Conservation (phyloP, 2,113 vertebrate genomes). For the Melanocharis versteri region DNA sequence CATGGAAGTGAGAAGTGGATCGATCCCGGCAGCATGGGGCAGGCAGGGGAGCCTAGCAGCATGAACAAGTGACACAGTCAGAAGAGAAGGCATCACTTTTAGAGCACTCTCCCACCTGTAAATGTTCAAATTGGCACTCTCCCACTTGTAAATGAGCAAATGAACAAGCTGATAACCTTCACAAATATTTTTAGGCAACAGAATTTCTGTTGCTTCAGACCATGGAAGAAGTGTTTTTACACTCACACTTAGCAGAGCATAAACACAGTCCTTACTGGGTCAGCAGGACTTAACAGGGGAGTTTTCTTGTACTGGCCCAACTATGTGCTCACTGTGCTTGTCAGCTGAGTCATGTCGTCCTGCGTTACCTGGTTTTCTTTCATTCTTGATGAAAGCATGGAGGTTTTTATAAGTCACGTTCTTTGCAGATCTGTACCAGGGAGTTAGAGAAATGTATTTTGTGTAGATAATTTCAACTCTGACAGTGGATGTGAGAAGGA, state of each 20-base stretch:
- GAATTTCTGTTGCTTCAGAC: background rate
- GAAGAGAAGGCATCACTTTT: background rate
- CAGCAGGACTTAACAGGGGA: background rate
- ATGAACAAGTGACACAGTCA: background rate
- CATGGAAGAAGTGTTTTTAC: background rate
- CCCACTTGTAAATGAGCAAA: background rate
- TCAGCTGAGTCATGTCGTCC: background rate
- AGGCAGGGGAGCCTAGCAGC: background rate
- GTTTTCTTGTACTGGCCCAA: background rate
- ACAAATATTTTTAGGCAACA: background rate
- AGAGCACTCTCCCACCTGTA: background rate
- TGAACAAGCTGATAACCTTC: background rate
- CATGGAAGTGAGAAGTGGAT: fast-evolving
- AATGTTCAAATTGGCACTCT: background rate
- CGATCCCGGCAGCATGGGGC: background rate
- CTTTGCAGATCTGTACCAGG: background rate
- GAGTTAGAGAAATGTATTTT: background rate
- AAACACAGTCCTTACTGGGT: background rate
- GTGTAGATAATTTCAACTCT: background rate
- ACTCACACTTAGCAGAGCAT: background rate
- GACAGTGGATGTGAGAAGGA: background rate
- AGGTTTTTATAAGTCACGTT: background rate
- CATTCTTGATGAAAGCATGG: background rate
- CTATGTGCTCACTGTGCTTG: background rate
- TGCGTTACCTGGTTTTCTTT: background rate